Base-by-base conservation (phyloP, 2,797 vertebrate species). In the Coregonus ussuriensis region DNA sequence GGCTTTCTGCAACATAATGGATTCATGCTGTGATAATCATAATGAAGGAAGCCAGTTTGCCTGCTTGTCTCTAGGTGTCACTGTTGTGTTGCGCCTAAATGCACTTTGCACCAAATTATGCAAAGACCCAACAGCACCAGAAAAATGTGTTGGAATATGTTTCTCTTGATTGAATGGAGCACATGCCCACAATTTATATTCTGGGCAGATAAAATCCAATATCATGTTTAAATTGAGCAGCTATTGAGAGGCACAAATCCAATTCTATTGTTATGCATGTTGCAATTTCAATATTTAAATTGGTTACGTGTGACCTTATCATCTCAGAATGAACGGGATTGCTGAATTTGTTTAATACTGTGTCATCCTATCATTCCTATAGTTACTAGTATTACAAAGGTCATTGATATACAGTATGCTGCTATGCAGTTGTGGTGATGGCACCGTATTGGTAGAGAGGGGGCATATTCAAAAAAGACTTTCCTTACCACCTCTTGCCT, bases 21-120 rank as follows among this genome's bases (percentile, higher is more conserved):
- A 18, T 1, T 18, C 4, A 18, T 59, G 18, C 2, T 13, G 51
- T 71, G 18, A 52, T n/a, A 5, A n/a, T 21, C 5, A 74, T 14
- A 74, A 59, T 59, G 18, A 59, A 59, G 18, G n/a, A n/a, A 59
- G n/a, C 4, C 53, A 37, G 62, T 9, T 21, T 33, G 18, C 56
- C 18, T 54, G 2, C 56, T 25, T 3, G 13, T 35, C 93, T 91
- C 82, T 83, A 82, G 92, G 89, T 91, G 93, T 89, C 93, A 86
- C 89, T 93, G 88, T 92, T 92, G 93, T 76, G 81, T 82, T 83
- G 68, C 31, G 0, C 52, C 69, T 89, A 73, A 82, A 1, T 71
- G 41, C n/a, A 66, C n/a, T 73, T 9, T 31, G 14, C 71, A 73
- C 52, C 18, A 73, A 35, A 62, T 37, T 59, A 73, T 62, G 72